Base-by-base conservation (phyloP, 2,113 vertebrate species). In the Pedetes capensis region DNA sequence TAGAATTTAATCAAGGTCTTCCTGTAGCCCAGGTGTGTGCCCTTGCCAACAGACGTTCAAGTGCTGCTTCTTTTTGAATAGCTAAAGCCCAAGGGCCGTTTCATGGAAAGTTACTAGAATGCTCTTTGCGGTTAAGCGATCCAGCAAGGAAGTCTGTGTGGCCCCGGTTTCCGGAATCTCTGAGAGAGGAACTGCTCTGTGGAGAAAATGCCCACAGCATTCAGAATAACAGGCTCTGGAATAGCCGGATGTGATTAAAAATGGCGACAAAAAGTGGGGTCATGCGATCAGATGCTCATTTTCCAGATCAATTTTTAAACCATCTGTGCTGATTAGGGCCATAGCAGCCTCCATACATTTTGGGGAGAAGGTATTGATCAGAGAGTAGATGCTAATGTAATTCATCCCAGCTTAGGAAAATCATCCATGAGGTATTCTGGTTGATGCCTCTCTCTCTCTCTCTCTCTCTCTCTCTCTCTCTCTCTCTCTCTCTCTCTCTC, bases 201-300 rank as follows among this genome's bases (percentile, higher is more conserved):
- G 93, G 83, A 96, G 92, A 97, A 87, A 94, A 74, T 55, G 94
- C 91, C 95, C 97, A 97, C 98, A 98, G 98, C 98, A 98, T 97
- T 98, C 93, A 0, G 96, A 97, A 96, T 72, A 89, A 55, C 91
- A n/a, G 63, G 95, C 91, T 82, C 90, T 96, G 82, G 96, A 96
- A 92, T 74, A 97, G 68, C 97, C 98, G 98, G 98, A 98, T 98
- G 98, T 95, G 95, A 96, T 92, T 93, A 83, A 96, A 98, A 96
- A 86, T 97, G 95, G 96, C 94, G 93, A 98, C 97, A 97, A n/a
- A 95, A 96, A 97, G 59, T 57, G 93, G 93, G 92, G 96, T 97
- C 96, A 93, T 37, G 8, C 93, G 97, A 97, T 98, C 98, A 98
- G 98, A 97, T 72, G 85, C 72, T 91, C 87, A 97, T 97, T 97